These are phyloP conservation scores for Parazoanthus swiftii DNA, from an alignment of 92 coral and sea anemone species.

Conservation along the genomic window DNA sequence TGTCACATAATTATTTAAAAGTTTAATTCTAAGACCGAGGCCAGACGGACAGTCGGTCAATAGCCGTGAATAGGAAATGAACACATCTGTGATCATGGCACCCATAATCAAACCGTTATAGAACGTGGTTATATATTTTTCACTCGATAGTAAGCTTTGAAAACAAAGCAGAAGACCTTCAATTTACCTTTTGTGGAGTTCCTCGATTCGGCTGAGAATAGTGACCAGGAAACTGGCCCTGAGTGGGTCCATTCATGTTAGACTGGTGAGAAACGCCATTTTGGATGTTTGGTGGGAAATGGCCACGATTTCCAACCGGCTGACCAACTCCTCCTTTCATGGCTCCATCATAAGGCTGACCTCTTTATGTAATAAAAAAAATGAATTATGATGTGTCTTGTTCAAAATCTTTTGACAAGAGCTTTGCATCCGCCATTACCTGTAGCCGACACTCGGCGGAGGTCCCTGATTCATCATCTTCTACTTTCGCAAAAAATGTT, in stretches of 20 bases:
- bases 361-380: conserved; percentile 14
- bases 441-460: conserved; percentile 38
- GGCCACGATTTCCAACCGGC: conserved; percentile 28
- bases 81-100: not conserved
- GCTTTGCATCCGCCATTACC: conserved; percentile 43
- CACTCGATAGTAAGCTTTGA: not conserved
- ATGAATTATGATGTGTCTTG: not conserved
- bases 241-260: conserved; percentile 39
- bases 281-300: conserved; percentile 35
- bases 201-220: conserved; percentile 31
- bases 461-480: conserved; percentile 46
- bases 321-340: conserved; percentile 34
- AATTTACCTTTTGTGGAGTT: conserved; percentile 41
- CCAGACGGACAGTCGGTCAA: not conserved
- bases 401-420: conserved; percentile 28
- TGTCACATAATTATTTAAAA: not conserved
- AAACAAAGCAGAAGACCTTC: not conserved
- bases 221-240: conserved; percentile 34
- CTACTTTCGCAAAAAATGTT: not conserved
- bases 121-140: not conserved
- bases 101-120: not conserved
- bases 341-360: conserved; percentile 18
- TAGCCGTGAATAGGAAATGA: not conserved
- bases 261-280: conserved; percentile 45
- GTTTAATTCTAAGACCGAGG: not conserved